Evolutionary conservation across 2,113 vertebrate species (phyloP), one percentile per base, ranked within the genome.

Genomic region (Pachypanchax playfairii): DNA sequence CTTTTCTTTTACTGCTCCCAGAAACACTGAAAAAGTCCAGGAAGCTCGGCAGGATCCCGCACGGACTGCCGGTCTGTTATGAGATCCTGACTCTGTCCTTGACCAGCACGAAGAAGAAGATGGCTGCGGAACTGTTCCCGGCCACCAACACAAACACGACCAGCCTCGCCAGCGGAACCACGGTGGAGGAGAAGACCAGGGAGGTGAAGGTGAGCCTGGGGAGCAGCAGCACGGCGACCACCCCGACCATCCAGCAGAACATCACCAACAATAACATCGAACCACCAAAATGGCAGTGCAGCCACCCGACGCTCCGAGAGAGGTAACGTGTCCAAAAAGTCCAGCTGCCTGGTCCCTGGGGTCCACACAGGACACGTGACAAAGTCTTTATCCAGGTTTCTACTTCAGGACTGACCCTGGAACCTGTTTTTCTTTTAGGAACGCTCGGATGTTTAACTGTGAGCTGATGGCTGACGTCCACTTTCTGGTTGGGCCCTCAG

Each of bases 391-490:
- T 35, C 31, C 33, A 35, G n/a, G n/a, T n/a, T n/a, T n/a, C n/a
- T n/a, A n/a, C n/a, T n/a, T n/a, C n/a, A n/a, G n/a, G n/a, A n/a
- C n/a, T n/a, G n/a, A n/a, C n/a, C n/a, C 7, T 61, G 54, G 66
- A 74, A 58, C 35, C 60, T 70, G 62, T 64, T 22, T 46, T 70
- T 22, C 20, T 60, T 44, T 68, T 5, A 99, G 97, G 92, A 99
- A 99, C 78, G 96, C 97, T 52, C 88, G 96, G 75, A 98, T 99
- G 96, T 98, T 96, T 84, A 98, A 99, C 91, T 98, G 95, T 83
- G 97, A 99, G 87, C 94, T 96, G 82, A 98, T 98, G 97, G 96
- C 97, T 1, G 97, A 99, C 17, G 92, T 98, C 65, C 96, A 97
- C 90, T 98, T 99, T 89, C 80, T 98, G 14, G 96, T 98, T 18